These are phyloP conservation scores for Larimichthys crocea DNA, from an alignment of 2,113 vertebrate species.

Conservation along the genomic window DNA sequence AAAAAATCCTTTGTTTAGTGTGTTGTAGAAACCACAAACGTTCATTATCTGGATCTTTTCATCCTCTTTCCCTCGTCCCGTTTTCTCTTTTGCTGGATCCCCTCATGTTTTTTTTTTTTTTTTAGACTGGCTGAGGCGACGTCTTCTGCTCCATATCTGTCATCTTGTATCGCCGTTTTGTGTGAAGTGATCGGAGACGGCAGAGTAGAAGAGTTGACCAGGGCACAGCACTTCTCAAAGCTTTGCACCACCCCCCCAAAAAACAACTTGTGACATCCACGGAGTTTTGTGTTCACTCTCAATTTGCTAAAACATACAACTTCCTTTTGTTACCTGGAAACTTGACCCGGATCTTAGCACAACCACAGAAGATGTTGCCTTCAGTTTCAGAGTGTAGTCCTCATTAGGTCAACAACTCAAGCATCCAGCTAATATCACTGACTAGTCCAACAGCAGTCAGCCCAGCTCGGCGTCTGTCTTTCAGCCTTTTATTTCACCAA, in stretches of 20 bases:
- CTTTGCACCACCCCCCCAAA: neutral
- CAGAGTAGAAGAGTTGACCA: conserved; percentile 12
- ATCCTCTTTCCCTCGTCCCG: neutral
- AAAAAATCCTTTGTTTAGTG: neutral
- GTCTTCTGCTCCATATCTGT: conserved; percentile 70
- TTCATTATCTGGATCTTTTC: neutral
- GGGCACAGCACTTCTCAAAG: conserved; percentile 14
- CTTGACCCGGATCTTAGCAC: neutral
- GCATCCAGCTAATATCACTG: too few relatives aligned
- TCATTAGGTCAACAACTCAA: too few relatives aligned
- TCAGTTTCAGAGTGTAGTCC: too few relatives aligned
- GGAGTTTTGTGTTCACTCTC: neutral
- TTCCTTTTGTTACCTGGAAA: conserved; percentile 26
- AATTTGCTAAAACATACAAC: neutral
- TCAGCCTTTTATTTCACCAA: too few relatives aligned
- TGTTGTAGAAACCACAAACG: neutral
- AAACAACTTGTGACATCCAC: conserved; percentile 3
- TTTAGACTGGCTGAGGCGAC: neutral
- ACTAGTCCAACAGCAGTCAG: too few relatives aligned
- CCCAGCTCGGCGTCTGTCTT: too few relatives aligned
- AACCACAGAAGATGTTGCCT: neutral
- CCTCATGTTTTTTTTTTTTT: neutral
- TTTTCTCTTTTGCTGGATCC: neutral
- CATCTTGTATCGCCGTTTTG: conserved; percentile 38
- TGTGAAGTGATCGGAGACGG: conserved; percentile 27